Percentiles rank a stretch among this genome's conserved stretches.
phyloP scores from a whole-genome alignment of 2,797 vertebrate species.

The Typhlichthys subterraneus region DNA sequence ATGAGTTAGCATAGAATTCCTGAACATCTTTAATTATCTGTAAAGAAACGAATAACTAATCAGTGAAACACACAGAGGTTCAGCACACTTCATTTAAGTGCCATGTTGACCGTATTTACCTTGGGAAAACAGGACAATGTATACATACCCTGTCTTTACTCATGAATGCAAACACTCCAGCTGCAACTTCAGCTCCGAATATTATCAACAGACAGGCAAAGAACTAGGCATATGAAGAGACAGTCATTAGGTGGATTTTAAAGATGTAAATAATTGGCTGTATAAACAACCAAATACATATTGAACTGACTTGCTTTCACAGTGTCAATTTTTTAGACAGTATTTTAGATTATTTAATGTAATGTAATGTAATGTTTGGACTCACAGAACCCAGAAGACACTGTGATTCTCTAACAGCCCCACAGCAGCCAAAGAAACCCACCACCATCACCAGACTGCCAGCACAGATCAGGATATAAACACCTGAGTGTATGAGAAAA shows the following conservation, averaged over 20 bases:
- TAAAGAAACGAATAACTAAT: background rate
- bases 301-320: background rate
- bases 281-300: background rate
- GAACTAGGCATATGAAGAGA: constrained; percentile 76
- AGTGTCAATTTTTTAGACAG: background rate
- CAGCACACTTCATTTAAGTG: background rate
- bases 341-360: background rate
- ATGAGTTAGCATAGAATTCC: constrained; percentile 82
- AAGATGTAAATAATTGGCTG: background rate
- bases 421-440: constrained; percentile 95
- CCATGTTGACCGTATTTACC: too few relatives aligned
- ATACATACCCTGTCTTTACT: constrained; percentile 86
- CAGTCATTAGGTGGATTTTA: background rate
- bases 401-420: constrained; percentile 93
- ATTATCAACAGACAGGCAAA: constrained; percentile 94
- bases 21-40: constrained; percentile 90
- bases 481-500: constrained; percentile 70
- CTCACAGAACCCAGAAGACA: constrained; percentile 94
- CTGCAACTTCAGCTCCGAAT: constrained; percentile 93
- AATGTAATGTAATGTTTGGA: constrained; percentile 22
- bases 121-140: background rate
- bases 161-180: constrained; percentile 94
- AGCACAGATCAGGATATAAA: constrained; percentile 91
- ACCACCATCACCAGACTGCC: constrained; percentile 92
- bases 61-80: background rate